Percentiles rank a stretch among this genome's conserved stretches.
Conservation (phyloP, 2,797 vertebrate species). For the Pteropus rufus region DNA sequence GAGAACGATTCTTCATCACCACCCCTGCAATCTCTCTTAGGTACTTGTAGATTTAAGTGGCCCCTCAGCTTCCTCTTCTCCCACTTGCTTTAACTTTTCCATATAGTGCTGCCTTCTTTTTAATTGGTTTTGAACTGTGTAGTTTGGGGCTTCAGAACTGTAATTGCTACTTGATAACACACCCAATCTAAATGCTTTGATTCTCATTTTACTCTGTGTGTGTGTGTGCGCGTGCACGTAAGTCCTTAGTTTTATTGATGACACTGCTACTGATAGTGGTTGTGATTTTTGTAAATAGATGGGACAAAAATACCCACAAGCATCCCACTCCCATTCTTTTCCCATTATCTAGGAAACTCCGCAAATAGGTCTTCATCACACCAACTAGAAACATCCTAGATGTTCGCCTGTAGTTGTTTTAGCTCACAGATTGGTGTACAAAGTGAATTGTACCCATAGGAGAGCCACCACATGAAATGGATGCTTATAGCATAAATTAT, state of each 20-base stretch:
- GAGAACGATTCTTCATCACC: neutral
- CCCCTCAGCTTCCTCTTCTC: neutral
- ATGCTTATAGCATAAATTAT: neutral
- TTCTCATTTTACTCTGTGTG: neutral
- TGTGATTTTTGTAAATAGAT: neutral
- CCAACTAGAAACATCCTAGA: neutral
- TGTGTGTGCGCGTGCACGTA: rapidly evolving
- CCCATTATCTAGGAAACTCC: neutral
- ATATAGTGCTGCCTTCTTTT: neutral
- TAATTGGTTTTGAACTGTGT: neutral
- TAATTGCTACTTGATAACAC: neutral
- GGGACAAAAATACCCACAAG: neutral
- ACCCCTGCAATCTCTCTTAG: neutral
- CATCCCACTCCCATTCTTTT: neutral
- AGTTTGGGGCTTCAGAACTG: neutral
- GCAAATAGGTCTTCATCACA: neutral
- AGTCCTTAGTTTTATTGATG: neutral
- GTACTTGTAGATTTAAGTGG: neutral
- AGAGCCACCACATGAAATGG: neutral
- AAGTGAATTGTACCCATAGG: constrained; percentile 2
- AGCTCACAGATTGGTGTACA: neutral
- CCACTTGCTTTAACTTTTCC: constrained; percentile 5
- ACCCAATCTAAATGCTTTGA: neutral
- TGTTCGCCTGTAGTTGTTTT: constrained; percentile 18
- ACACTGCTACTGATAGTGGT: neutral